Conservation (phyloP, 2,113 vertebrate genomes). For the Bos indicus region DNA sequence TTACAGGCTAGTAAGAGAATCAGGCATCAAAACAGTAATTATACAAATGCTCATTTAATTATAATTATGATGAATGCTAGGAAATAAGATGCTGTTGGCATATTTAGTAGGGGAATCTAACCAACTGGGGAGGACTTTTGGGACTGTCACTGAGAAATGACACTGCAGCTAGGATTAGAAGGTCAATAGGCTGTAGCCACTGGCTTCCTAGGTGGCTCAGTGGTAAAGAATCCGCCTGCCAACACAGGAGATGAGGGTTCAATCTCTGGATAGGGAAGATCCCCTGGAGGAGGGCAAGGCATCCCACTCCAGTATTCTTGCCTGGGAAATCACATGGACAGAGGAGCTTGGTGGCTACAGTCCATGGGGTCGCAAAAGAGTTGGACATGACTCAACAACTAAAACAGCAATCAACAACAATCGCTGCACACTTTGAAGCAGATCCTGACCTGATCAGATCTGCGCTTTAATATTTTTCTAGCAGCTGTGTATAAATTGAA, state of each 20-base stretch:
- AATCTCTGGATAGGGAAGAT: not conserved
- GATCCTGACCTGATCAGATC: not conserved
- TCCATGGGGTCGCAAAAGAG: not conserved
- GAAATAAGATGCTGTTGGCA: constrained; percentile 54
- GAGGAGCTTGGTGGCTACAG: not conserved
- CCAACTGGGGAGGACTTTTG: constrained; percentile 39
- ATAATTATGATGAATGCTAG: constrained; percentile 46
- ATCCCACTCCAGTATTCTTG: not conserved
- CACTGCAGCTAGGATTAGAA: not conserved
- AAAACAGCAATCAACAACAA: not conserved
- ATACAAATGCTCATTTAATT: constrained; percentile 54
- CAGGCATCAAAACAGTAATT: constrained; percentile 61
- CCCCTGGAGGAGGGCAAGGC: not conserved
- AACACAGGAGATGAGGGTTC: not conserved
- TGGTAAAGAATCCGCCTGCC: not conserved
- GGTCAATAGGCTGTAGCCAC: not conserved
- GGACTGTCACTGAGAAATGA: not conserved
- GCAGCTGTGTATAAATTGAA: not conserved
- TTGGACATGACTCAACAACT: not conserved
- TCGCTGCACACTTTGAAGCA: not conserved
- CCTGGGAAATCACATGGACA: not conserved
- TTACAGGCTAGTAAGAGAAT: constrained; percentile 34
- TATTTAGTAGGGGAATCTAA: constrained; percentile 50
- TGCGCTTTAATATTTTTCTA: not conserved
- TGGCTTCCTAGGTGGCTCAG: not conserved